Evolutionary conservation across 2,797 vertebrate species (phyloP), one percentile per base, ranked within the genome.

Genomic region (Labroides dimidiatus): DNA sequence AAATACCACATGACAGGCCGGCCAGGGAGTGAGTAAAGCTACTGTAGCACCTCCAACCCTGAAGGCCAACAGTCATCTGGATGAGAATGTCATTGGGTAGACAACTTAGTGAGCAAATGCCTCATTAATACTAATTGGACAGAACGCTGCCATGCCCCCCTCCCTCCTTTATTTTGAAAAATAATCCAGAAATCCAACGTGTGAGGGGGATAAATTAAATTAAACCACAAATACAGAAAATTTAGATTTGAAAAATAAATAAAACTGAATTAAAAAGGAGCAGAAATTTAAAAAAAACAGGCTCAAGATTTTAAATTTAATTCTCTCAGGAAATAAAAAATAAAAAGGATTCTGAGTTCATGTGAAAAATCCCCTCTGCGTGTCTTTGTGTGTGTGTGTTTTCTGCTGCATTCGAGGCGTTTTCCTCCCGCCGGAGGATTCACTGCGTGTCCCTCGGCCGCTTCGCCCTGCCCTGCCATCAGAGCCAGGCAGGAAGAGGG

Each of bases 71-170:
- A 87, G 78, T 85, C 84, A 81, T 87, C 81, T 63, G 80, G 65
- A 82, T 20, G 69, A 82, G 75, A 89, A 84, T 78, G 84, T 83
- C 88, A 84, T 64, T 49, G 80, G 47, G 65, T 49, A n/a, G 77
- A 84, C 82, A 74, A 88, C 60, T 82, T 85, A 78, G 82, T 60
- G 78, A 82, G 84, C 80, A 80, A 87, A 86, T 30, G 79, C 72
- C 81, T 82, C 84, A 67, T 87, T 88, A 80, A 77, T 72, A 72
- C 86, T 90, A 88, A 90, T 81, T 87, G 86, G 75, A 80, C 72
- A 53, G 62, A 75, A 77, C 41, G 62, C 63, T 48, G 36, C 57
- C 59, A 74, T 50, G 69, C 58, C 45, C 52, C 56, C n/a, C 51
- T 42, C 69, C 50, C 42, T 41, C 53, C 15, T 56, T 16, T 60